phyloP scores from a whole-genome alignment of 1,140 invertebrate species.

The Bombus waltoni region DNA sequence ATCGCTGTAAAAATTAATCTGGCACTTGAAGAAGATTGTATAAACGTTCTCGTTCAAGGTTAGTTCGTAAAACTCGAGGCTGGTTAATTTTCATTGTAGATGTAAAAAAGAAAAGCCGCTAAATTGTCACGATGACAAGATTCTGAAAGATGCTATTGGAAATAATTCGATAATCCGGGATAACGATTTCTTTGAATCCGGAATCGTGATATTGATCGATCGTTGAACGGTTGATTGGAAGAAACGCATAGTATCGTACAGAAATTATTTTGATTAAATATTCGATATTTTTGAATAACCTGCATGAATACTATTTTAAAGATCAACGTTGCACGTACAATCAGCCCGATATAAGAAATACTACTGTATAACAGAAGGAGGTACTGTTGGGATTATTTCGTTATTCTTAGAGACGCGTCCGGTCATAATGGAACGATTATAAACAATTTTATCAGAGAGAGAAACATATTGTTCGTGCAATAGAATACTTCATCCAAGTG shows the following conservation, averaged over 20 bases:
- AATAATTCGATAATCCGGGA: neutral
- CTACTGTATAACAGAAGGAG: too few species aligned
- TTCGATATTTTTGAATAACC: neutral
- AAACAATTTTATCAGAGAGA: neutral
- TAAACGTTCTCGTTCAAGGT: neutral
- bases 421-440: neutral
- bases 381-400: neutral
- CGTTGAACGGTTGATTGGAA: too few species aligned
- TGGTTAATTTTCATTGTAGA: neutral
- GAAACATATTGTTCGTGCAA: neutral
- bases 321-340: too few species aligned
- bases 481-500: neutral
- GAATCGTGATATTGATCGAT: too few species aligned
- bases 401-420: too few species aligned
- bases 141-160: neutral
- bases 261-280: neutral
- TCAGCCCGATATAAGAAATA: too few species aligned
- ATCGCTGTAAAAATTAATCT: neutral
- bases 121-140: too few species aligned
- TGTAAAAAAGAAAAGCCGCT: neutral
- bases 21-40: neutral
- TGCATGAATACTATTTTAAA: too few species aligned
- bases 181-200: neutral
- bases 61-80: neutral
- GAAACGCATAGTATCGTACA: too few species aligned